phyloP scores from a whole-genome alignment of 1,140 invertebrate genomes.

The Antheraea mylitta region DNA sequence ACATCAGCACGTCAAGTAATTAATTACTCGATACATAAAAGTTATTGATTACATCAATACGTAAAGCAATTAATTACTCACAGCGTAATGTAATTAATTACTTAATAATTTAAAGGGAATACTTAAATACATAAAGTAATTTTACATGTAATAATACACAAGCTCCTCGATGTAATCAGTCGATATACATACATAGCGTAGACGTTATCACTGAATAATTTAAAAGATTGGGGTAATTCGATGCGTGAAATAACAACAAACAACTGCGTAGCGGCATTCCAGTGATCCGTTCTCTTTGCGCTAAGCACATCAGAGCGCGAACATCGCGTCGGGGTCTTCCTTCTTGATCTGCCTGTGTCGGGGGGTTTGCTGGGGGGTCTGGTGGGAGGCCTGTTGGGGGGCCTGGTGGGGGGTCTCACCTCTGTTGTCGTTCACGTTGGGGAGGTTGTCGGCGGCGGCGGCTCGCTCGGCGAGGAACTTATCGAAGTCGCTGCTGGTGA shows the following conservation, averaged over 20 bases:
- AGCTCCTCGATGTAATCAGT: not conserved
- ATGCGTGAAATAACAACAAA: conserved; percentile 29
- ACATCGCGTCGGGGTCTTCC: conserved; percentile 67
- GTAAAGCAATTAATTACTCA: not conserved
- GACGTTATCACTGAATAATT: conserved; percentile 24
- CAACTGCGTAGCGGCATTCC: not conserved
- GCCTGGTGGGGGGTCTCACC: no score
- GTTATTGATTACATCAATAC: not conserved
- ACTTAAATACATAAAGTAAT: not conserved
- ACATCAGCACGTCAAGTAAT: no score
- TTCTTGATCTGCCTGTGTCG: conserved; percentile 68
- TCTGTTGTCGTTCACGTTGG: conserved; percentile 43
- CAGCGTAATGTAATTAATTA: not conserved
- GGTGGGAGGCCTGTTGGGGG: not conserved
- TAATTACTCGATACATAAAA: not conserved
- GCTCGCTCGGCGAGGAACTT: conserved; percentile 94
- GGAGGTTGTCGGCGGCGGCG: conserved; percentile 87
- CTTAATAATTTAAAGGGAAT: no score
- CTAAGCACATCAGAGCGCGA: conserved; percentile 61
- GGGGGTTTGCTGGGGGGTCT: conserved; percentile 30
- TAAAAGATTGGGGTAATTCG: conserved; percentile 11
- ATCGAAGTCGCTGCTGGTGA: conserved; percentile 95
- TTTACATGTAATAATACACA: not conserved
- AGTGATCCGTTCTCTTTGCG: not conserved
- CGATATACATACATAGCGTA: not conserved